Percentiles rank a stretch among this genome's conserved stretches.
Evolutionary conservation across 2,113 vertebrate genomes (phyloP).

Genomic region (Dipodomys ordii): DNA sequence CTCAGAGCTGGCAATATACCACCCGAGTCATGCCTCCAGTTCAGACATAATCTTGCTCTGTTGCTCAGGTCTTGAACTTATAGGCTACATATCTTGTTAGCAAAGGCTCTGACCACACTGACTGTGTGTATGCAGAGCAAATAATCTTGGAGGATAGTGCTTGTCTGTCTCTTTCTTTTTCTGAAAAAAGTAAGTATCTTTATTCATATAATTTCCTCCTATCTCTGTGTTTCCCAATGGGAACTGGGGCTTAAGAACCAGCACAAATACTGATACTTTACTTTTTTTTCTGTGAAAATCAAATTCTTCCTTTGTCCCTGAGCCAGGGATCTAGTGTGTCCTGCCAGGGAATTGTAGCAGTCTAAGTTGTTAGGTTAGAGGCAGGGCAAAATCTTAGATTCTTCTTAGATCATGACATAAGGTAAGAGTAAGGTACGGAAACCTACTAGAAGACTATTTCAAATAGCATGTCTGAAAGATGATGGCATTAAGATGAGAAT

Average conservation of each 20-base stretch:
- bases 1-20: too few relatives aligned
- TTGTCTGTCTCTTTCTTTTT: not conserved
- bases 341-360: not conserved
- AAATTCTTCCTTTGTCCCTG: not conserved
- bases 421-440: not conserved
- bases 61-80: too few relatives aligned
- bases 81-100: not conserved
- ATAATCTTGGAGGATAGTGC: not conserved
- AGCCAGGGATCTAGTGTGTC: not conserved
- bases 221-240: not conserved
- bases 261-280: not conserved
- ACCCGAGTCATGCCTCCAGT: too few relatives aligned
- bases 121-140: not conserved
- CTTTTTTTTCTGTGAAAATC: not conserved
- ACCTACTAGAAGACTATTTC: not conserved
- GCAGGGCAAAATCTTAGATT: not conserved
- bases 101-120: not conserved
- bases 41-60: too few relatives aligned
- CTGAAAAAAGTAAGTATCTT: too few relatives aligned
- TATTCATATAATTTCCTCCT: too few relatives aligned
- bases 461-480: not conserved
- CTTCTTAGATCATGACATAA: not conserved
- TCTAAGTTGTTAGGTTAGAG: not conserved
- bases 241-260: too few relatives aligned
- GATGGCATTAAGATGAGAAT: not conserved